Evolutionary conservation across 2,797 vertebrate genomes (phyloP), one percentile per base, ranked within the genome.

Genomic region (Leucoraja ocellata): DNA sequence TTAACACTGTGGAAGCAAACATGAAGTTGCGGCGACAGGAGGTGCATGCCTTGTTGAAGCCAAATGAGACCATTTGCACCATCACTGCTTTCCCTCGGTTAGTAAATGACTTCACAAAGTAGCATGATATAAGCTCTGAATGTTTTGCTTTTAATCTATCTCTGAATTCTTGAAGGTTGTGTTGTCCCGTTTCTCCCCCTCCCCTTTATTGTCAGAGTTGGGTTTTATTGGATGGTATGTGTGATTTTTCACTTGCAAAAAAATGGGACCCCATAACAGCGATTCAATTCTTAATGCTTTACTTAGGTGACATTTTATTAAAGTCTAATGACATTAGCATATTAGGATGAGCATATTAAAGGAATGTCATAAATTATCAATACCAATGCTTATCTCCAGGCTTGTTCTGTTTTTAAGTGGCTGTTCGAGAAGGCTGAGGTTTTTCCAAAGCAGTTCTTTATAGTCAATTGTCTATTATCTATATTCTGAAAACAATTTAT

Each of bases 1-100:
- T 99, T 95, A 99, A 99, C 96, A 99, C 99, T 0, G 99, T 99
- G 9, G 98, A 99, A 95, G 98, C 98, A 95, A 99, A 99, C 96
- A 99, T 99, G 99, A 97, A 96, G 86, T 98, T 98, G 95, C 97
- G 99, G 93, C 96, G 99, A 28, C 96, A 95, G 93, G 99, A 99
- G 95, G 99, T 98, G 0, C 98, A 97, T 0, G 98, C 97, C 1
- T 95, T 99, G 18, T 96, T 99, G 28, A 96, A 96, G 93, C 95
- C 96, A 93, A 96, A 97, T 63, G 97, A 98, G 95, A 98, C 97
- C 3, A 94, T 99, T 91, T 98, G 98, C 95, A 98, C 98, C 25
- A 96, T 99, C 94, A 99, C 99, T 0, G 96, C 99, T 25, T 99
- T 99, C 95, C 99, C 99, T 95, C 98, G 98, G 99, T 99, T 95